A percentile compares a stretch with the other conserved stretches of the same genome.
phyloP scores from a whole-genome alignment of 2,888 invertebrate species.

The Achlya flavicornis region DNA sequence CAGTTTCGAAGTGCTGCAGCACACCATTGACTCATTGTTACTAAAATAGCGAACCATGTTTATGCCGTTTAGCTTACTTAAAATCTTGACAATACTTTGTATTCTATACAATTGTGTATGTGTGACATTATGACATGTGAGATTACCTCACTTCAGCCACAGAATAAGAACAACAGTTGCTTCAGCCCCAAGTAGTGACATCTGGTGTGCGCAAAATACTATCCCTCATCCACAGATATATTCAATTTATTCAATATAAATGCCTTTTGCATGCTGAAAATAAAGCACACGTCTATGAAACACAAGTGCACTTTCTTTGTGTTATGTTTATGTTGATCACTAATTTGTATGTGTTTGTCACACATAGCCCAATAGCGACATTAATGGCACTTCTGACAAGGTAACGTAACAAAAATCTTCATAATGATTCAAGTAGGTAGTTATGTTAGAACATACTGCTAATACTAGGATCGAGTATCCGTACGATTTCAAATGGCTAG shows the following conservation, averaged over 20 bases:
- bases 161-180: too few relatives aligned
- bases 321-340: constrained; percentile 62
- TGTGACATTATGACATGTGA: too few relatives aligned
- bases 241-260: constrained; percentile 16
- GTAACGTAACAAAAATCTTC: constrained; percentile 85
- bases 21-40: too few relatives aligned
- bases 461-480: constrained; percentile 12
- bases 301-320: constrained; percentile 46
- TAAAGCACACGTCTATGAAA: constrained; percentile 27
- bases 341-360: constrained; percentile 86
- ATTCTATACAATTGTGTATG: too few relatives aligned
- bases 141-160: too few relatives aligned
- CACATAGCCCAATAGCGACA: constrained; percentile 96
- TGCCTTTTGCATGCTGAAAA: constrained; percentile 35
- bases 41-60: too few relatives aligned
- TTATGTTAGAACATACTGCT: constrained; percentile 32
- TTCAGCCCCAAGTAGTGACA: too few relatives aligned
- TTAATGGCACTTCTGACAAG: constrained; percentile 97
- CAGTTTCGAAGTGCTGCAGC: too few relatives aligned
- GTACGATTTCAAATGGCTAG: background rate
- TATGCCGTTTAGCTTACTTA: too few relatives aligned
- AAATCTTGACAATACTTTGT: too few relatives aligned
- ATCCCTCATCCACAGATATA: background rate
- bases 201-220: too few relatives aligned
- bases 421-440: constrained; percentile 55